Evolutionary conservation across 1,140 invertebrate genomes (phyloP), one percentile per base, ranked within the genome.

Genomic region (Pseudomyrmex dendroicus): DNA sequence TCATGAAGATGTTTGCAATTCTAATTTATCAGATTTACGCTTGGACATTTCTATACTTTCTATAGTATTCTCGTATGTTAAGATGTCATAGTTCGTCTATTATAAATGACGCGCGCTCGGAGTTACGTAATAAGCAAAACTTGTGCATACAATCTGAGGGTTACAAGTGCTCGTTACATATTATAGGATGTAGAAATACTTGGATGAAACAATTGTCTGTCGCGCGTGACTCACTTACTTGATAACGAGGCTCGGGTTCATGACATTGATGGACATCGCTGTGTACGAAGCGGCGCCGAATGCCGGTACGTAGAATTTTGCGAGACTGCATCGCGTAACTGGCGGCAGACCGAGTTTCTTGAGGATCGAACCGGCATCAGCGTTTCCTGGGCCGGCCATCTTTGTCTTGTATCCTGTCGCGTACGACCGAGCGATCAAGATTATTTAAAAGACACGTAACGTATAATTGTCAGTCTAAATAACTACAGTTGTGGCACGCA

Each of bases 251-350:
- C 93, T 93, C 0, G 96, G 96, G 89, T 96, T 96, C 96, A 96
- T 96, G 63, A 96, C 95, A 91, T 96, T 96, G 44, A 96, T 91
- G 52, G 96, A 96, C 8, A 96, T 92, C 25, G 95, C 95, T 15
- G 94, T 95, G 86, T 96, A 96, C 56, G 95, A 96, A 15, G 94
- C 92, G 13, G 95, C 93, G n/a, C 96, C 96, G 84, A 95, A 94
- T 8, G 95, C 89, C 5, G 96, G 96, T 73, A 95, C 93, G 90
- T 96, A 96, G 86, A 96, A 96, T 91, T 95, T 95, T 3, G 95
- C 93, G 64, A 96, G 87, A 86, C 95, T 96, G 46, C 95, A 94
- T 87, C 93, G 93, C 20, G 94, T 96, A 17, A 96, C 87, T 2
- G 96, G 96, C 88, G 95, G 95, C 3, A 96, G 82, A 3, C 95